Conservation (phyloP, 2,888 invertebrate genomes). For the Amphipyra tragopoginis region DNA sequence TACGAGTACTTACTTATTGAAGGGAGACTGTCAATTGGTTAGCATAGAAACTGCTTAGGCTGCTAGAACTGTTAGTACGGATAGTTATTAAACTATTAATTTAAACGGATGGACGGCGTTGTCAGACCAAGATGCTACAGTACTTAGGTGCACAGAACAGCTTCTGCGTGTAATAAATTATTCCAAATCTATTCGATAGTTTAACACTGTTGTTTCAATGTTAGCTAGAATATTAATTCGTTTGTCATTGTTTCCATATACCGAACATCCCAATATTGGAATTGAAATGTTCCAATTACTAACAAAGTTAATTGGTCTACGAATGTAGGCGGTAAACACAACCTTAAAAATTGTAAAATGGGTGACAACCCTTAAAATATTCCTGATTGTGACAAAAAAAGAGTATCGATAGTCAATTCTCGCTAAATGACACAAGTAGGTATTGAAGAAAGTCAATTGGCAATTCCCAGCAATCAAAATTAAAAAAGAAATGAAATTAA, state of each 20-base stretch:
- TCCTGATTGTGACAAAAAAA: background rate
- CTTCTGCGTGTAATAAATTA: conserved; percentile 41
- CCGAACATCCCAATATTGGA: background rate
- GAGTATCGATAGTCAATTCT: conserved; percentile 1
- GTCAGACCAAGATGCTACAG: conserved; percentile 16
- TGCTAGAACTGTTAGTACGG: no score
- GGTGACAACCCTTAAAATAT: conserved; percentile 7
- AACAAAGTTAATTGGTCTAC: conserved; percentile 21
- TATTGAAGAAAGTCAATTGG: conserved; percentile 38
- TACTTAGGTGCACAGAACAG: conserved; percentile 8
- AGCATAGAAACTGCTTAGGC: conserved; percentile 21
- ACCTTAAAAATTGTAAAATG: background rate
- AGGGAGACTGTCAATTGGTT: no score
- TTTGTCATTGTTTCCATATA: conserved; percentile 22
- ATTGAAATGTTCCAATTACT: conserved; percentile 20
- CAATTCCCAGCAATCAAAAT: conserved; percentile 50
- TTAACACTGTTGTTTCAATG: conserved; percentile 4
- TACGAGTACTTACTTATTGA: no score
- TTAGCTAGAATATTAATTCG: conserved; percentile 12
- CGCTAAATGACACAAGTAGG: conserved; percentile 21
- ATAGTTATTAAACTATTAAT: conserved; percentile 50
- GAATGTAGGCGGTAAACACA: conserved; percentile 7
- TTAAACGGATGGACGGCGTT: conserved; percentile 27
- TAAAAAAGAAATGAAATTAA: conserved; percentile 54
- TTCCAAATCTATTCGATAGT: conserved; percentile 19